Evolutionary conservation across 37 sponge, comb jelly and placozoan genomes (phyloP), one percentile per base, ranked within the genome.

Genomic region (Corticium candelabrum): DNA sequence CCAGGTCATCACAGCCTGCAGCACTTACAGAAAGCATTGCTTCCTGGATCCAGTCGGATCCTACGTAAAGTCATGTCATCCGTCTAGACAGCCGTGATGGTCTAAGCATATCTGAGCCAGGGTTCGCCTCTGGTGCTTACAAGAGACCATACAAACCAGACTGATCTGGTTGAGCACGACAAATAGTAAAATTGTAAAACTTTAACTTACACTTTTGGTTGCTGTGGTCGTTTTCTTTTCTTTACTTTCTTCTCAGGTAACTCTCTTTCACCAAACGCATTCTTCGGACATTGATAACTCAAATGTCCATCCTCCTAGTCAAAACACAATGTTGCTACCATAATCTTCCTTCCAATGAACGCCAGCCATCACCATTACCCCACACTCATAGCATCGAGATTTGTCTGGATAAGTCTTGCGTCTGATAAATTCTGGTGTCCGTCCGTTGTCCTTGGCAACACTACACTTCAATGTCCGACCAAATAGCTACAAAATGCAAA

Each of bases 401-500:
- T 96, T 96, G 84, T 96, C 91, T 72, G 81, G 83, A 77, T 96
- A 96, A 21, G 69, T 74, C 41, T 83, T 85, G 2, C 97, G 75
- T 31, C 81, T 83, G 74, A 96, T 96, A 67, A 92, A 96, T 72
- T 96, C 97, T 1, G 87, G 3, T 5, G 97, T 73, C 40, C 97
- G 78, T 0, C 97, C 97, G 62, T 96, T 96, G 67, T 96, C 97
- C 31, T 79, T 75, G 37, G 97, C 97, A 34, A 96, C 88, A 69
- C 85, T 83, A 69, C 87, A 85, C 75, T 87, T 89, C 3, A 96
- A 39, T 31, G 87, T 92, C 31, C 93, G 79, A 11, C 94, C 97
- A 84, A 96, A 90, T 72, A 96, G 82, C 86, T 88, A 76, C 30
- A 79, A 1, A 40, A 40, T 5, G 11, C 7, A 3, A 27, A 35